phyloP scores from a whole-genome alignment of 2,888 invertebrate species.

The Thereva unica region DNA sequence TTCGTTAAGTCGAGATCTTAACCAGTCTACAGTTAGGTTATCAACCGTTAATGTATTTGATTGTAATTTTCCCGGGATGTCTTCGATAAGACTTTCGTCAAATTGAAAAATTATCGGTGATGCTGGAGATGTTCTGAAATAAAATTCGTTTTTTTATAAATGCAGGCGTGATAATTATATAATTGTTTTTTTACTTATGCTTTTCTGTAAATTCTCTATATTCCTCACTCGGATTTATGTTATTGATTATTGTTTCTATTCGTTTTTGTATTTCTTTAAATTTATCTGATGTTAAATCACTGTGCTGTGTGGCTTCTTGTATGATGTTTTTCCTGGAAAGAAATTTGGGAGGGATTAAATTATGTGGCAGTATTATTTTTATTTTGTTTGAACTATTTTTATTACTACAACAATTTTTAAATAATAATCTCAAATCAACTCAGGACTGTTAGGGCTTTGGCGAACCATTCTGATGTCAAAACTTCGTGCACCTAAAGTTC shows the following conservation, averaged over 20 bases:
- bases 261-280: slow-evolving; percentile 78
- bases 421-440: too few relatives aligned
- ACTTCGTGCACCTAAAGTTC: too few relatives aligned
- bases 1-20: slow-evolving; percentile 78
- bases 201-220: slow-evolving; percentile 88
- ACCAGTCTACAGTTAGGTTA: slow-evolving; percentile 88
- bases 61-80: slow-evolving; percentile 82
- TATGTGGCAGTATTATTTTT: neutral
- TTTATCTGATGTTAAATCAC: slow-evolving; percentile 79
- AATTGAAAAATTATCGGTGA: slow-evolving; percentile 81
- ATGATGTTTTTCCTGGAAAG: slow-evolving; percentile 74
- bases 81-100: slow-evolving; percentile 85
- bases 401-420: neutral
- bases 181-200: slow-evolving; percentile 67
- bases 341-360: slow-evolving; percentile 31
- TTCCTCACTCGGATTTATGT: slow-evolving; percentile 81
- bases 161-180: too few relatives aligned
- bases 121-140: slow-evolving; percentile 73
- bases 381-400: neutral
- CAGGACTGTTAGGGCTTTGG: too few relatives aligned
- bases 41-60: slow-evolving; percentile 90
- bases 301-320: slow-evolving; percentile 76
- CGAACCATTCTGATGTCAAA: too few relatives aligned
- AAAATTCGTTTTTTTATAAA: neutral
- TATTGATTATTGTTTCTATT: slow-evolving; percentile 75